Conservation (phyloP, 92 coral and sea anemone genomes). For the Nematostella vectensis region DNA sequence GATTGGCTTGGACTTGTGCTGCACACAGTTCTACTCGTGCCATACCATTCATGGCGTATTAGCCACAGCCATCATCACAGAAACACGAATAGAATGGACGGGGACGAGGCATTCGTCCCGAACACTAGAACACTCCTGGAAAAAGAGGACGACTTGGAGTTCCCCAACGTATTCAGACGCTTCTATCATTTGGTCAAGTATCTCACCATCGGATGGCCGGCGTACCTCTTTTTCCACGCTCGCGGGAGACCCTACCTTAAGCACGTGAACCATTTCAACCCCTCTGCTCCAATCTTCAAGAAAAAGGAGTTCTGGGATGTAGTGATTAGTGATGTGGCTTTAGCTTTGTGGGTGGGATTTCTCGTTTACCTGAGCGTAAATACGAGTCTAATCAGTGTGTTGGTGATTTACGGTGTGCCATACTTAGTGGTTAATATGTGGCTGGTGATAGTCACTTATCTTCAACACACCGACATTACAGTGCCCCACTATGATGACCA, state of each 20-base stretch:
- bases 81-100: constrained; percentile 78
- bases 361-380: constrained; percentile 37
- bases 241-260: constrained; percentile 48
- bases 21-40: constrained; percentile 60
- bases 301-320: constrained; percentile 66
- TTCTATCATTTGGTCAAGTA: constrained; percentile 39
- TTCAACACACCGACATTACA: constrained; percentile 72
- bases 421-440: constrained; percentile 66
- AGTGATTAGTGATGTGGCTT: constrained; percentile 57
- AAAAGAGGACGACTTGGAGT: constrained; percentile 43
- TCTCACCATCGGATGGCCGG: constrained; percentile 68
- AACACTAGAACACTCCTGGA: constrained; percentile 47
- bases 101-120: constrained; percentile 84
- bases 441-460: constrained; percentile 68
- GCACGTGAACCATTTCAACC: constrained; percentile 58
- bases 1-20: constrained; percentile 64
- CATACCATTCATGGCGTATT: constrained; percentile 78
- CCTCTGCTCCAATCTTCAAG: constrained; percentile 54
- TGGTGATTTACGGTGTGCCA: constrained; percentile 55
- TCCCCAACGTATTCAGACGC: constrained; percentile 51
- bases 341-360: constrained; percentile 50
- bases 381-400: constrained; percentile 46
- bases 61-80: constrained; percentile 69
- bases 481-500: constrained; percentile 77
- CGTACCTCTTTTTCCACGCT: constrained; percentile 55